phyloP scores from a whole-genome alignment of 2,113 vertebrate species.

The Zonotrichia leucophrys region DNA sequence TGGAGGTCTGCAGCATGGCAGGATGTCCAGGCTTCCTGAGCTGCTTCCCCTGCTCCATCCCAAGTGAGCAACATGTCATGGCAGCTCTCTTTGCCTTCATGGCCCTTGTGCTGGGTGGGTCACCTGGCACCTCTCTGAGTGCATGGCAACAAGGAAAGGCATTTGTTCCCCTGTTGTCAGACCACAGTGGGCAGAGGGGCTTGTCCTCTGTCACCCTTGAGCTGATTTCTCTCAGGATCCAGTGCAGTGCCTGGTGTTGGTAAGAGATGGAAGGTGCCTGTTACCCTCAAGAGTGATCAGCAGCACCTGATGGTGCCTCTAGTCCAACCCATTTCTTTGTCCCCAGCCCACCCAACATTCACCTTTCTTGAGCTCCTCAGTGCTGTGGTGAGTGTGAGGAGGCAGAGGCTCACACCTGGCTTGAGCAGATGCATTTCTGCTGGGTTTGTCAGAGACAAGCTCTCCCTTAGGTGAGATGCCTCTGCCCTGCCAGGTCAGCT shows the following conservation, averaged over 20 bases:
- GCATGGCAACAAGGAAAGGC: not conserved
- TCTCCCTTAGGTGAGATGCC: not conserved
- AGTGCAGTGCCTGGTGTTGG: fast-evolving
- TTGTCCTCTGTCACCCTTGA: not conserved
- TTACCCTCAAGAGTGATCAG: not conserved
- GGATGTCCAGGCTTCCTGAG: not conserved
- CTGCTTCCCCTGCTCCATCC: not conserved
- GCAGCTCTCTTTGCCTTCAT: fast-evolving
- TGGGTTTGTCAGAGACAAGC: not conserved
- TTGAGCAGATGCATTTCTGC: not conserved
- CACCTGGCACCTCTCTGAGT: fast-evolving
- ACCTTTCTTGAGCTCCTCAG: not conserved
- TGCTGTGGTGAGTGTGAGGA: not conserved
- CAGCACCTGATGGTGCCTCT: not conserved
- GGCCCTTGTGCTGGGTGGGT: not conserved
- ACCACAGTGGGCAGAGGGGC: not conserved
- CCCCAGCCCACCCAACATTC: fast-evolving
- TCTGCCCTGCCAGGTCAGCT: not conserved
- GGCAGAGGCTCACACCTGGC: not conserved
- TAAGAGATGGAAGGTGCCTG: not conserved
- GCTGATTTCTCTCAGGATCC: not conserved
- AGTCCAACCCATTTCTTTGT: not conserved
- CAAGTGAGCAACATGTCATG: fast-evolving
- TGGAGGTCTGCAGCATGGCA: not conserved
- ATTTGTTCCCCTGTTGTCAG: not conserved